phyloP scores from a whole-genome alignment of 2,113 vertebrate species.

The Nycticorax nycticorax region DNA sequence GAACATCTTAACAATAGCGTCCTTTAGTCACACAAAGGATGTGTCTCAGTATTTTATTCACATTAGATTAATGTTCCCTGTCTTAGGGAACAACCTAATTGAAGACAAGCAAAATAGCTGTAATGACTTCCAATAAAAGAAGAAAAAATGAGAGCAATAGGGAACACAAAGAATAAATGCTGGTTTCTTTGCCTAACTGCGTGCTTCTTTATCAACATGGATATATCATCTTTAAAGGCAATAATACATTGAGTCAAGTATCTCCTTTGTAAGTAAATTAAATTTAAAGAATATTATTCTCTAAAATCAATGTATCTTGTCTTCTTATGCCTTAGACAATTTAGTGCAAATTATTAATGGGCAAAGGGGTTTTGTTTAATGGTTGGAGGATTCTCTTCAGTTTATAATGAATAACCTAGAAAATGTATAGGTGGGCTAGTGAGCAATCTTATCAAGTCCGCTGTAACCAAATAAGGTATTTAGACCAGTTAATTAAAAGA shows the following conservation, averaged over 20 bases:
- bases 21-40: neutral
- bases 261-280: neutral
- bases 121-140: neutral
- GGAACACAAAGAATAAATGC: neutral
- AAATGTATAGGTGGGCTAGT: neutral
- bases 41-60: neutral
- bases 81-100: neutral
- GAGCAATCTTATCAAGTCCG: neutral
- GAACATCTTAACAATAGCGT: neutral
- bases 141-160: neutral
- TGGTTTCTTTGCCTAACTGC: neutral
- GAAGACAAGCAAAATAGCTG: neutral
- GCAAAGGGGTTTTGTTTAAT: neutral
- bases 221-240: neutral
- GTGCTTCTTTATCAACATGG: neutral
- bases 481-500: conserved; percentile 32
- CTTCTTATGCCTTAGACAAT: neutral
- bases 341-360: neutral
- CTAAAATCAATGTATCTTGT: neutral
- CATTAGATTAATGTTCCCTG: neutral
- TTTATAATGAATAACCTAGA: neutral
- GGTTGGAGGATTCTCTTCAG: neutral
- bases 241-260: neutral
- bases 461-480: conserved; percentile 17
- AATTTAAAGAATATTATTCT: conserved; percentile 7